Base-by-base conservation (phyloP, 2,113 vertebrate species). In the Oxyruncus cristatus region DNA sequence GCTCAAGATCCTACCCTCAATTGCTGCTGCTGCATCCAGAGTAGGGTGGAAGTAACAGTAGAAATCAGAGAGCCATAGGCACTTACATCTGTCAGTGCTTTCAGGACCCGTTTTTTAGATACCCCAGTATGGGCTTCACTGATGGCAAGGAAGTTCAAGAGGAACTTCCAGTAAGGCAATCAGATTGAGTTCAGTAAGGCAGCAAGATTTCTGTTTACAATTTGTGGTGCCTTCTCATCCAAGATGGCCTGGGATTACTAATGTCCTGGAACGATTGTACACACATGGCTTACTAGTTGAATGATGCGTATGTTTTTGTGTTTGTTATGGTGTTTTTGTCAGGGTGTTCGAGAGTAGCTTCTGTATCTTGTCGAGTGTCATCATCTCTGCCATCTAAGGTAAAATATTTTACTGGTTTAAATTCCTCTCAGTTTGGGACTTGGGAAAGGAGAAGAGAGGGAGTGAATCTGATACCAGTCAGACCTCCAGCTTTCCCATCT, bases 51-150 rank as follows among this genome's bases (percentile, higher is more conserved):
- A 65, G 42, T 26, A 59, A 28, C 6, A 50, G 32, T 2, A 26
- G 47, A 58, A 87, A 55, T 18, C 32, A 68, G 30, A 1, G n/a
- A 70, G 59, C 27, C 15, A 1, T 21, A 41, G 39, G 14, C 49
- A 3, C 7, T 62, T 4, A 0, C 1, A 3, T 19, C 18, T 84
- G 26, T 42, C 77, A 58, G 3, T 39, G 2, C 32, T 72, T 58
- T 21, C 33, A 59, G 67, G 50, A 35, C 23, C 14, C 35, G 17
- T 35, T 50, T 47, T 47, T 49, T 0, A 70, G 32, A 30, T 66
- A 33, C 12, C 28, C 53, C 39, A 27, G 4, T 37, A 24, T 2
- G 0, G 27, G 19, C 72, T 80, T 89, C n/a, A 24, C 39, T 5
- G 2, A 13, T 27, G 33, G 15, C 17, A 87, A 61, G 16, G 14